phyloP scores from a whole-genome alignment of 1,140 invertebrate species.

The Zaprionus ornatus region DNA sequence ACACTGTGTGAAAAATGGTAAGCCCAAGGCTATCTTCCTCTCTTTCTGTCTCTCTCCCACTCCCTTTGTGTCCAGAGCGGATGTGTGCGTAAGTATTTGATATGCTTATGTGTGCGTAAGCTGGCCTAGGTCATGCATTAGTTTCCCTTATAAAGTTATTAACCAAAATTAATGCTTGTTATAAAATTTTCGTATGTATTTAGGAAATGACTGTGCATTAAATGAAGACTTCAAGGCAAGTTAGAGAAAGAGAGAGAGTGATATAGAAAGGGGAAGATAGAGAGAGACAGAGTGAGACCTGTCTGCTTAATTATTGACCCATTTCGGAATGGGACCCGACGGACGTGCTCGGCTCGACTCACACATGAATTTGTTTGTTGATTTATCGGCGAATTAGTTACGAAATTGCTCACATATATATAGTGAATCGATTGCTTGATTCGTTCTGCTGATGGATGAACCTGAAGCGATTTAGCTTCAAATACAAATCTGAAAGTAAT shows the following conservation, averaged over 20 bases:
- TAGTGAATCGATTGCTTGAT: neutral
- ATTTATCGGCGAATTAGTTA: neutral
- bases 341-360: neutral
- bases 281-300: neutral
- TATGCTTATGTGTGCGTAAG: conserved; percentile 40
- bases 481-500: neutral
- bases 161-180: conserved; percentile 80
- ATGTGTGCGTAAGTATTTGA: conserved; percentile 32
- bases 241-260: neutral
- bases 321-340: neutral
- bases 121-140: conserved; percentile 44
- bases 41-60: neutral
- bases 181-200: conserved; percentile 70
- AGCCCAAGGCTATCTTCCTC: conserved; percentile 39
- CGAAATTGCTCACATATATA: neutral
- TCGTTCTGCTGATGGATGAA: neutral
- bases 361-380: neutral
- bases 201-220: conserved; percentile 73
- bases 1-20: conserved; percentile 79
- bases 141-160: conserved; percentile 79
- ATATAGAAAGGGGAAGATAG: neutral
- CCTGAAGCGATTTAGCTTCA: neutral
- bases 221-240: conserved; percentile 40
- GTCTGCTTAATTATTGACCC: conserved; percentile 15
- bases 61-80: neutral